Base-by-base conservation (phyloP, 2,888 invertebrate genomes). In the Andrena trimmerana region DNA sequence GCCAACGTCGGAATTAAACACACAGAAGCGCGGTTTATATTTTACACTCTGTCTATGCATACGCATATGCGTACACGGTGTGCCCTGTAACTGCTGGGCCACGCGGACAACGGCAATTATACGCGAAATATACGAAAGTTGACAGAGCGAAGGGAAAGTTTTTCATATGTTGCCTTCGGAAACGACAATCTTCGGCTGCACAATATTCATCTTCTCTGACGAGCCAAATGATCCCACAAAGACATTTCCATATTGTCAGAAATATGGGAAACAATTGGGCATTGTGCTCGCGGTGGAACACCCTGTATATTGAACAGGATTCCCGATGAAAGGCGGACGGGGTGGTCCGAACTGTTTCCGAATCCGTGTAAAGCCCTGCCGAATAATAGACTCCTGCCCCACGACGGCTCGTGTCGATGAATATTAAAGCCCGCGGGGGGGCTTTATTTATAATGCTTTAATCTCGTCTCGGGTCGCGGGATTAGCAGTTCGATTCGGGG, bases 1-100 rank as follows among this genome's bases (percentile, higher is more conserved):
- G 59, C 42, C 13, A 20, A 2, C 20, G 24, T 20, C n/a, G 75
- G 36, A 81, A 77, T 81, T 68, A 73, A 81, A 81, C 63, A 52
- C 81, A 60, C 69, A 72, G 63, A 72, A 66, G 65, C 50, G 13
- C 20, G 20, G 29, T 59, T 68, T 63, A 59, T 65, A 63, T 59
- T 79, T 73, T 63, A 36, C 50, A 16, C 16, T 1, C 1, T 42
- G 54, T 1, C 13, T 4, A 10, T 5, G 31, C 31, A 10, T 24
- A 10, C 52, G 27, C 16, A 27, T 60, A 31, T 31, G 42, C 42
- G 5, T 42, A 42, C 13, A 4, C 57, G 10, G 57, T 10, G 24
- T 57, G 57, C 4, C 24, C 4, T 13, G 20, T 10, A 27, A 27
- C 27, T 57, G 10, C 7, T 4, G 24, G 27, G 10, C 20, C 20